phyloP scores from a whole-genome alignment of 1,140 invertebrate genomes.

The Saccostrea glomerata region DNA sequence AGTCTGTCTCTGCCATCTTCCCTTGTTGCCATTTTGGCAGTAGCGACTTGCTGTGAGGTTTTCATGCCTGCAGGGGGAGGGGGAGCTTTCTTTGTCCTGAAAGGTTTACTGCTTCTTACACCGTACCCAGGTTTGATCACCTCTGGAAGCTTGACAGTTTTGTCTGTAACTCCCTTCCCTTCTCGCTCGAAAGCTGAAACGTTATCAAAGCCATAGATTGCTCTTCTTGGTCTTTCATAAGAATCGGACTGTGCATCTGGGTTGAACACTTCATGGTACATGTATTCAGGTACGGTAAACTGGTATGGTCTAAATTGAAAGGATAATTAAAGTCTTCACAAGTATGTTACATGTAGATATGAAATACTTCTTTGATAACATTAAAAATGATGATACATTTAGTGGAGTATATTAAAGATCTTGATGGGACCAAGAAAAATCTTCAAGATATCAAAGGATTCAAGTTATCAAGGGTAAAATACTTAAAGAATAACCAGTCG shows the following conservation, averaged over 20 bases:
- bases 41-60: slow-evolving; percentile 40
- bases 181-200: slow-evolving; percentile 67
- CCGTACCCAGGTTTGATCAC: slow-evolving; percentile 68
- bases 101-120: slow-evolving; percentile 64
- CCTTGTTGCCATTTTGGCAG: slow-evolving; percentile 55
- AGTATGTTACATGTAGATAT: too few relatives aligned
- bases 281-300: slow-evolving; percentile 75
- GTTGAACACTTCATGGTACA: slow-evolving; percentile 72
- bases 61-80: slow-evolving; percentile 42
- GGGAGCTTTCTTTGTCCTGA: slow-evolving; percentile 42
- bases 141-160: slow-evolving; percentile 72
- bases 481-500: too few relatives aligned
- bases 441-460: too few relatives aligned
- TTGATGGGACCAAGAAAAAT: too few relatives aligned
- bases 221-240: slow-evolving; percentile 54
- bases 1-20: slow-evolving; percentile 54
- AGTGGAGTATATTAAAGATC: too few relatives aligned
- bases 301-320: slow-evolving; percentile 66
- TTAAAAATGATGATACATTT: too few relatives aligned
- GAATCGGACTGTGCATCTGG: slow-evolving; percentile 41
- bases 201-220: slow-evolving; percentile 67
- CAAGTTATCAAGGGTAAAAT: too few relatives aligned
- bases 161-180: slow-evolving; percentile 66
- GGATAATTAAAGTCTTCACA: not conserved
- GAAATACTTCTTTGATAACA: too few relatives aligned